Conservation (phyloP, 1,140 invertebrate species). For the Pseudomyrmex gracilis region DNA sequence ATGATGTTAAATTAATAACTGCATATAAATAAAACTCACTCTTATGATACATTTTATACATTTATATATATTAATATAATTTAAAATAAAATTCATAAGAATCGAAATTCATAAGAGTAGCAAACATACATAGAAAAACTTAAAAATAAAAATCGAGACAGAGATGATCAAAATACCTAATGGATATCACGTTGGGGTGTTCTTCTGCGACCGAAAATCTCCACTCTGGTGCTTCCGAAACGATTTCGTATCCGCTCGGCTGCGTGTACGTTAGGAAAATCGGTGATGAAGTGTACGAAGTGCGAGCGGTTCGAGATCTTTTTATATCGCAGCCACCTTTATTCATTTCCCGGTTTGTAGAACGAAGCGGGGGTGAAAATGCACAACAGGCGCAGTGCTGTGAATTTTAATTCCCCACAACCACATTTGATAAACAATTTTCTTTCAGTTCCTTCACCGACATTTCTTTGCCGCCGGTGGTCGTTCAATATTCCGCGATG, state of each 20-base stretch:
- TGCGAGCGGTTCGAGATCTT: constrained; percentile 40
- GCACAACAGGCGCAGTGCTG: constrained; percentile 24
- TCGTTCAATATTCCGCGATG: constrained; percentile 68
- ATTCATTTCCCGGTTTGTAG: constrained; percentile 29
- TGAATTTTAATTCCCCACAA: constrained; percentile 74
- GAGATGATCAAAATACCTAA: not conserved
- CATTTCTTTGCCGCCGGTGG: not conserved
- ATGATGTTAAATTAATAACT: no score
- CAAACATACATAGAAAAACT: no score
- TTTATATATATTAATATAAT: no score
- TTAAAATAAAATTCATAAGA: no score
- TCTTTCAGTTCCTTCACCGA: constrained; percentile 29
- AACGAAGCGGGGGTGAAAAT: constrained; percentile 12
- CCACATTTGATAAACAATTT: constrained; percentile 72
- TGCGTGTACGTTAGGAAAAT: constrained; percentile 50
- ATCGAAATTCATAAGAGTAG: no score
- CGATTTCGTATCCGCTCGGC: constrained; percentile 18
- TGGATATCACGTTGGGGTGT: not conserved
- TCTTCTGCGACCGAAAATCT: not conserved
- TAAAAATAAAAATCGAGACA: no score
- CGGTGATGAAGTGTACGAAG: constrained; percentile 37
- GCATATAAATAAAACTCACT: no score
- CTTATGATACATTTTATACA: no score
- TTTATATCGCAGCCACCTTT: constrained; percentile 65
- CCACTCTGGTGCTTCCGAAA: not conserved